Conservation (phyloP, 2,113 vertebrate species). For the Gallinago undulata region DNA sequence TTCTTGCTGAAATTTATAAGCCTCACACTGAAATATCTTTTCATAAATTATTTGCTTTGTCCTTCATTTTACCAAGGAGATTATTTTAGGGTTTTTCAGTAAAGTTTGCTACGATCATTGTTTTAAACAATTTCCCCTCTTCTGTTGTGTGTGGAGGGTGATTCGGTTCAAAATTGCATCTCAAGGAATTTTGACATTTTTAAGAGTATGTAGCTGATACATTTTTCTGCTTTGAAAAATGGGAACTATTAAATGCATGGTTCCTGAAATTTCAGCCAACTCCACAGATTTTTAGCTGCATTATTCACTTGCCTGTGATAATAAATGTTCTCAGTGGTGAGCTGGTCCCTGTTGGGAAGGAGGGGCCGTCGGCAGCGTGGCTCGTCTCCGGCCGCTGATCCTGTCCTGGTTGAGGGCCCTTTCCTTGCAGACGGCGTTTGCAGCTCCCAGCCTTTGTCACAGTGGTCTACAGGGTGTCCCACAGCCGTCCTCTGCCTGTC, state of each 20-base stretch:
- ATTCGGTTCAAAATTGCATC: background rate
- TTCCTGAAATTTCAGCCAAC: background rate
- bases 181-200: background rate
- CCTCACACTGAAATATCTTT: background rate
- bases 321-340: background rate
- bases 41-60: background rate
- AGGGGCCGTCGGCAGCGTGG: fast-evolving
- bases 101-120: background rate
- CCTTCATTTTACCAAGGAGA: background rate
- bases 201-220: background rate
- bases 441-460: background rate
- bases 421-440: background rate
- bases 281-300: background rate
- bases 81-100: background rate
- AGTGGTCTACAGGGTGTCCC: fast-evolving
- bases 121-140: background rate
- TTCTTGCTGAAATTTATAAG: background rate
- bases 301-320: background rate
- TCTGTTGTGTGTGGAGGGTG: background rate
- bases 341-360: background rate
- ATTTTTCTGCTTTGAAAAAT: background rate
- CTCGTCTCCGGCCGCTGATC: background rate
- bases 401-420: background rate
- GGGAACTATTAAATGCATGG: background rate
- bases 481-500: background rate